phyloP scores from a whole-genome alignment of 2,113 vertebrate species.

The Gyps fulvus region DNA sequence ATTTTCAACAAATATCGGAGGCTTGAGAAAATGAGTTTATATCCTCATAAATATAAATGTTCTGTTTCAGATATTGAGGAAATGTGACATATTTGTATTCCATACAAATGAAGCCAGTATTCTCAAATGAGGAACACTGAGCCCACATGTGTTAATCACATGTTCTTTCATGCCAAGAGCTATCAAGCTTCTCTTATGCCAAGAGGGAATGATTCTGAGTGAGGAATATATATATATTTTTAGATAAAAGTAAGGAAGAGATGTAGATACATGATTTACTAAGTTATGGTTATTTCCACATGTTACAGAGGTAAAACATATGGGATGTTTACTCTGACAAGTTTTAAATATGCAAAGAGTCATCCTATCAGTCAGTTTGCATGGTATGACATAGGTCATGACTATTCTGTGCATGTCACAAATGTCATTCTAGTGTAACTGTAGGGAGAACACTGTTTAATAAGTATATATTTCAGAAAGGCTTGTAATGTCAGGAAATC shows the following conservation, averaged over 20 bases:
- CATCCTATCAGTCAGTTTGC: rapidly evolving
- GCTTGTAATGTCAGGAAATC: neutral
- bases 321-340: neutral
- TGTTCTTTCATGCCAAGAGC: conserved; percentile 15
- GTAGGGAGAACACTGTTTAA: neutral
- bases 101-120: conserved; percentile 7
- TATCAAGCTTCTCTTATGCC: neutral
- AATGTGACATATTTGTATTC: conserved; percentile 44
- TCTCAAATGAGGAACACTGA: conserved; percentile 12
- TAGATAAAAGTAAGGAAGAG: neutral
- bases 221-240: neutral
- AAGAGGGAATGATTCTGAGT: neutral
- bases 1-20: conserved; percentile 63
- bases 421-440: neutral
- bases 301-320: neutral
- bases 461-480: neutral
- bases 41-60: conserved; percentile 67
- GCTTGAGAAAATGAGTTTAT: conserved; percentile 60
- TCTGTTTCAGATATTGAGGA: conserved; percentile 47
- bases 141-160: conserved; percentile 34
- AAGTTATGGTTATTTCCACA: neutral
- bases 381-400: rapidly evolving
- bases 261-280: neutral
- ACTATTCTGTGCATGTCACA: too few species aligned
- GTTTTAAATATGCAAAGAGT: neutral